Conservation (phyloP, 2,797 vertebrate genomes). For the Xerus rutilus region DNA sequence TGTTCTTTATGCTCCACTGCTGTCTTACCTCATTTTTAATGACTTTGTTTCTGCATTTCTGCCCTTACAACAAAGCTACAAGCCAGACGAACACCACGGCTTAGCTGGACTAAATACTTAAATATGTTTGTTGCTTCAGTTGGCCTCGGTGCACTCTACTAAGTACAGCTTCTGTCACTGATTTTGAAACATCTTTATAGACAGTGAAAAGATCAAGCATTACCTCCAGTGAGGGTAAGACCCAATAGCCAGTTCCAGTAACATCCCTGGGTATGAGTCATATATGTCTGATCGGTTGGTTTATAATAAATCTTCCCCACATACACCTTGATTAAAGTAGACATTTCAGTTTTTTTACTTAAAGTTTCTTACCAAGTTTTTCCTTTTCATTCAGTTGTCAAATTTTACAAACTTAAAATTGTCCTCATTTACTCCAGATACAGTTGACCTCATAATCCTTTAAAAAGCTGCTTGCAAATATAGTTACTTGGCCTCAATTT, state of each 20-base stretch:
- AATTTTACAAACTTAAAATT: slow-evolving; percentile 37
- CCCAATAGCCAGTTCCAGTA: slow-evolving; percentile 82
- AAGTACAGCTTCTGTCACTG: slow-evolving; percentile 66
- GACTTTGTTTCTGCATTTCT: slow-evolving; percentile 41
- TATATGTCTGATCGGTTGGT: slow-evolving; percentile 66
- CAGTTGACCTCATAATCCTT: slow-evolving; percentile 39
- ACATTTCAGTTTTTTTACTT: slow-evolving; percentile 51
- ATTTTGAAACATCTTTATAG: slow-evolving; percentile 76
- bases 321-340: slow-evolving; percentile 77
- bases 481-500: slow-evolving; percentile 49
- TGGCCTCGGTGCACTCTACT: slow-evolving; percentile 46
- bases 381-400: slow-evolving; percentile 26
- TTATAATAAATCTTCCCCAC: slow-evolving; percentile 73
- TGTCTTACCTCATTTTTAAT: slow-evolving; percentile 49
- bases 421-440: slow-evolving; percentile 13
- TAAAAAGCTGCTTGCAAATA: slow-evolving; percentile 36
- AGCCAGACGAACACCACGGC: not conserved
- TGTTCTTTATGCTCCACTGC: not conserved
- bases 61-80: slow-evolving; percentile 43
- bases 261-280: slow-evolving; percentile 79
- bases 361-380: slow-evolving; percentile 37
- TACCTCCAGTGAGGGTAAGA: slow-evolving; percentile 77
- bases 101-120: slow-evolving; percentile 65
- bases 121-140: slow-evolving; percentile 62
- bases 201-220: slow-evolving; percentile 76